Base-by-base conservation (phyloP, 2,797 vertebrate genomes). In the Chrosomus eos region DNA sequence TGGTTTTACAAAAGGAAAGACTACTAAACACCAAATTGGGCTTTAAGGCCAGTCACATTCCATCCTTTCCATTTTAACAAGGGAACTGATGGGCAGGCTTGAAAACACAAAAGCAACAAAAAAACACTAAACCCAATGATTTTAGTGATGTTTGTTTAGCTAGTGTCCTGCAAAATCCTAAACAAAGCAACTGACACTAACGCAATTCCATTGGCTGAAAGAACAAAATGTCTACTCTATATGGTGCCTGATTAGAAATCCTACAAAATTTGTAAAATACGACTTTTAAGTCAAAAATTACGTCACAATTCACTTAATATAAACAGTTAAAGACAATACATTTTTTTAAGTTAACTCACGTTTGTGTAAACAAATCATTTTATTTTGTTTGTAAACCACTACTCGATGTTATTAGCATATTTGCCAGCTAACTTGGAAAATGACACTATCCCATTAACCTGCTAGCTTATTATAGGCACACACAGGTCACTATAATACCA, bases 1-100 rank as follows among this genome's bases (percentile, higher is more conserved):
- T 85, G 83, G 84, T 48, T 70, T 68, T 28, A 28, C 55, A 71
- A 58, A 33, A 83, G 60, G 26, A 84, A 73, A 83, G 66, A 60
- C 68, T 43, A 72, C 75, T 74, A 60, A 73, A 85, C 33, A 38
- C 21, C 23, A n/a, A 76, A 76, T 71, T 80, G 77, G 87, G 43
- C 19, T 66, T 23, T 14, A 48, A 79, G 60, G 26, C 28, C 40
- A 23, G 28, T 36, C 31, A 80, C 31, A 53, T 71, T 55, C 16
- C 60, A 28, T 62, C 26, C 19, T 55, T 58, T n/a, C 8, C n/a
- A 55, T 71, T 68, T 48, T 45, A 60, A 82, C 43, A 67, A 71
- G 48, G 18, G 53, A 26, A 60, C 36, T 60, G 36, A 23, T 45
- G 55, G 38, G 38, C 36, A 81, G 36, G 36, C 48, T 53, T 53